Evolutionary conservation across 2,113 vertebrate species (phyloP).

Genomic region (sheep (Ovis aries)): ARS-UI_Ramb_v3.0 NC_056065.1:3031501-3032000

Average conservation of each 20-base stretch:
- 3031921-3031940: background rate
- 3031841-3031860: background rate
- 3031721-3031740: background rate
- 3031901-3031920: conserved; percentile 30
- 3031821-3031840: background rate
- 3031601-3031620: background rate
- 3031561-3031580: background rate
- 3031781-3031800: background rate
- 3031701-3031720: background rate
- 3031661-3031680: background rate
- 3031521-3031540: background rate
- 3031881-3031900: conserved; percentile 80
- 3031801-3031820: background rate
- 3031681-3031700: background rate
- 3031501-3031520: background rate
- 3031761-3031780: background rate
- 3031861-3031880: conserved; percentile 1
- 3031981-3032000: conserved; percentile 86
- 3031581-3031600: background rate
- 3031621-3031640: background rate
- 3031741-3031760: background rate
- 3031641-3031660: background rate
- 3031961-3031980: conserved; percentile 84
- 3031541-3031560: background rate
- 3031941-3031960: conserved; percentile 69